Base-by-base conservation (phyloP, 2,113 vertebrate species). In the Butastur rufipennis region DNA sequence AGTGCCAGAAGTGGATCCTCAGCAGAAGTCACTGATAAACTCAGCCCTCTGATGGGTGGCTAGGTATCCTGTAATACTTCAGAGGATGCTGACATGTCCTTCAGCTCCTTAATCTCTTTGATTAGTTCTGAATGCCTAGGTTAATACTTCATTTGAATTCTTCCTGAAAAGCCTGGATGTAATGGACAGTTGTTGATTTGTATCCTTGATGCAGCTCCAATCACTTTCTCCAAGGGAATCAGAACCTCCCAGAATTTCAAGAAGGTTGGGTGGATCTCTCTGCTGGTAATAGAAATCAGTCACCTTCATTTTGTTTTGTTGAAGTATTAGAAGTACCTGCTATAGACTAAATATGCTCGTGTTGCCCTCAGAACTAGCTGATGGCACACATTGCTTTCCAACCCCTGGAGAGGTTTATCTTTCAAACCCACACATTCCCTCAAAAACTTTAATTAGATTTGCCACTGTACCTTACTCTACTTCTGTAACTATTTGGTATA, bases 401-500 rank as follows among this genome's bases (percentile, higher is more conserved):
- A 42, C 32, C 31, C 10, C 23, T 91, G 23, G 9, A 77, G 29
- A 42, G 32, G 27, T 89, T 96, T 21, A 26, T 93, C 79, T 93
- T 91, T 95, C 83, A 96, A 47, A 87, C 22, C 4, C 5, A 18
- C 10, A 15, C 5, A 2, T 38, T 84, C 40, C 16, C 83, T 95
- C 81, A 92, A 95, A 93, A 96, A 50, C 25, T 43, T 83, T 82
- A 79, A 78, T 80, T 95, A 61, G 26, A 77, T 85, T 92, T 96
- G 48, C 89, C 65, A 50, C 70, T 91, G 50, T 96, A 73, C 71
- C 83, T 94, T 89, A 81, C 27, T 45, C 43, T 74, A 48, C 81
- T 93, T 96, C 63, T 88, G 52, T 83, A 94, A 90, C 62, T 92
- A 40, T 95, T 94, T 96, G 86, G 58, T 92, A 61, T 79, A 66